Evolutionary conservation across 2,797 vertebrate genomes (phyloP).

Genomic region (Sebastolobus alascanus): DNA sequence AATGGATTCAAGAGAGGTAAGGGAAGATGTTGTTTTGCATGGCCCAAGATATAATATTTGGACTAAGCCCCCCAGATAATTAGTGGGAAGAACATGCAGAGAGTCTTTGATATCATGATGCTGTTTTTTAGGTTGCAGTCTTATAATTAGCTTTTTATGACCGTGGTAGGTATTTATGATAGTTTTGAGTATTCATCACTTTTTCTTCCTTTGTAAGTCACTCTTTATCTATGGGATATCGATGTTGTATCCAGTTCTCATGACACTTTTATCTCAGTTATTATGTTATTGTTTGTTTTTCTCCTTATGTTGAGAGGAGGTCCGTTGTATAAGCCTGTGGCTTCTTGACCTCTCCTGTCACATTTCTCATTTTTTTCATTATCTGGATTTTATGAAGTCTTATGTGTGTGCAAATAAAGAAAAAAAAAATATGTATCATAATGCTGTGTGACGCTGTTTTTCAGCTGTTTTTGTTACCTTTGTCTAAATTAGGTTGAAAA

Average conservation of each 20-base stretch:
- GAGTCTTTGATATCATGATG: not conserved
- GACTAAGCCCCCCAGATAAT: not conserved
- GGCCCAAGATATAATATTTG: not conserved
- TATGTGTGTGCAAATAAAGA: not conserved
- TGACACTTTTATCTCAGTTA: not conserved
- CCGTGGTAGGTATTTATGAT: not conserved
- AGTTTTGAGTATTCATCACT: not conserved
- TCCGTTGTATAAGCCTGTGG: not conserved
- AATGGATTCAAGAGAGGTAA: conserved; percentile 70
- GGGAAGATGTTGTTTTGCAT: not conserved
- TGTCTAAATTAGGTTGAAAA: not conserved
- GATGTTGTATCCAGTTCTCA: not conserved
- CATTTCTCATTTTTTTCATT: not conserved
- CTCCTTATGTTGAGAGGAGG: not conserved
- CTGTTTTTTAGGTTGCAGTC: not conserved
- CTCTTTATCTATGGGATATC: not conserved
- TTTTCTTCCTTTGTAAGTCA: not conserved
- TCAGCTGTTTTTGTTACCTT: not conserved
- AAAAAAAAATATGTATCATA: not conserved
- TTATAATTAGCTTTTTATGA: not conserved
- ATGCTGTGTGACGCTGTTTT: not conserved
- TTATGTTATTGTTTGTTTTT: not conserved
- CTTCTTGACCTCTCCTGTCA: not conserved
- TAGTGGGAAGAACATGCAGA: not conserved
- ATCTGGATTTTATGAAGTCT: not conserved